Percentiles rank a stretch among this genome's conserved stretches.
Conservation (phyloP, 2,888 invertebrate genomes). For the Zonitis immaculata region DNA sequence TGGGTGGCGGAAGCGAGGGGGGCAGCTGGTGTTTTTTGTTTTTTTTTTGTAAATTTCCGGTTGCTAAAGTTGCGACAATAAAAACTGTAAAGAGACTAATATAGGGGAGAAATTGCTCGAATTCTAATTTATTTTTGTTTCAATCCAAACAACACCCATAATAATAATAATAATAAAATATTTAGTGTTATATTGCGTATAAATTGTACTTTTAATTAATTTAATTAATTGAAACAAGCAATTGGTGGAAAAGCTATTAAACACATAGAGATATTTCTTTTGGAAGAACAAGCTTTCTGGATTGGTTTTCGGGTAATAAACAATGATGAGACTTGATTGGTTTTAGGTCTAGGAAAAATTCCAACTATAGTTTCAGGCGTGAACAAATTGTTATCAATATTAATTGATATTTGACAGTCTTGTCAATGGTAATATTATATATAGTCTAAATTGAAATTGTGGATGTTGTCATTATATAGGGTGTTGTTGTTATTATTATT, state of each 20-base stretch:
- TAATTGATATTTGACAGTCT: background rate
- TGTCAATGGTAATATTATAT: background rate
- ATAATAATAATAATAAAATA: too few species aligned
- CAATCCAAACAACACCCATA: background rate
- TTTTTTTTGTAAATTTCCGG: constrained; percentile 13
- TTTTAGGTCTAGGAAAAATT: background rate
- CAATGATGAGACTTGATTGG: background rate
- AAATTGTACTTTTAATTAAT: background rate
- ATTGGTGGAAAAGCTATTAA: background rate
- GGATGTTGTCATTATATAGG: background rate
- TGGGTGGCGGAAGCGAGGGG: too few species aligned
- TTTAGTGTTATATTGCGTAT: too few species aligned
- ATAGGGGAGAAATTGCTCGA: constrained; percentile 13
- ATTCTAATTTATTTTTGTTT: background rate
- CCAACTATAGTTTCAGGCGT: background rate
- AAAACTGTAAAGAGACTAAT: constrained; percentile 12
- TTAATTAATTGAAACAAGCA: background rate
- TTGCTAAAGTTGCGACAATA: constrained; percentile 16
- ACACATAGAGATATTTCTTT: constrained; percentile 10
- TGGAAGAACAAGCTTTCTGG: constrained; percentile 10
- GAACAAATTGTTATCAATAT: background rate
- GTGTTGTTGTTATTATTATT: background rate
- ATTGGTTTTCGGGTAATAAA: constrained; percentile 18
- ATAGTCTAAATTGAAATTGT: background rate
- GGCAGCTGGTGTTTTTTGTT: too few species aligned